Evolutionary conservation across 2,113 vertebrate genomes (phyloP).

Genomic region (Sapayoa aenigma): DNA sequence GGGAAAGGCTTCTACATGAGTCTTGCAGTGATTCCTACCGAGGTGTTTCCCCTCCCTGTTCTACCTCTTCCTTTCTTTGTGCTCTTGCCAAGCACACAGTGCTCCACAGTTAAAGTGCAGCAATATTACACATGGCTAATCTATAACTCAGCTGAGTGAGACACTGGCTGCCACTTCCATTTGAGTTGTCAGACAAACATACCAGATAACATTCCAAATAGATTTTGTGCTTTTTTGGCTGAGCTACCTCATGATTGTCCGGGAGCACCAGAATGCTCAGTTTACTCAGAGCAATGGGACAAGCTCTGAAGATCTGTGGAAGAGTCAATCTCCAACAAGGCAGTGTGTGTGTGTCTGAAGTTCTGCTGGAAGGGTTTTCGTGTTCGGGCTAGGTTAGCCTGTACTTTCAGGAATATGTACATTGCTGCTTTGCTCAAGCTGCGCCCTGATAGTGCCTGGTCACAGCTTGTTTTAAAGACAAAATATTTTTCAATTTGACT

Average conservation of each 20-base stretch:
- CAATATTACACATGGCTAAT: background rate
- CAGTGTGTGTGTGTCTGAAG: background rate
- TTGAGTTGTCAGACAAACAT: background rate
- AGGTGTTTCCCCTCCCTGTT: background rate
- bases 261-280: background rate
- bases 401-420: background rate
- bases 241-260: background rate
- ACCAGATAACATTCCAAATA: background rate
- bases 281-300: background rate
- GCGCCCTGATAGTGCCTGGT: background rate
- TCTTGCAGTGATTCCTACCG: background rate
- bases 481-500: background rate
- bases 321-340: background rate
- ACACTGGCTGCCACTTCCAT: background rate
- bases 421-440: background rate
- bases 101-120: background rate
- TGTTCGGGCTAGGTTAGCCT: background rate
- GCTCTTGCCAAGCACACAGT: background rate
- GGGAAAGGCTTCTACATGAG: background rate
- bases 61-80: background rate
- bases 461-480: background rate
- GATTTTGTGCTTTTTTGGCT: background rate
- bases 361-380: background rate
- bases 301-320: background rate
- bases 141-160: background rate